Conservation (phyloP, 2,888 invertebrate genomes). For the Leptodirus hochenwartii region DNA sequence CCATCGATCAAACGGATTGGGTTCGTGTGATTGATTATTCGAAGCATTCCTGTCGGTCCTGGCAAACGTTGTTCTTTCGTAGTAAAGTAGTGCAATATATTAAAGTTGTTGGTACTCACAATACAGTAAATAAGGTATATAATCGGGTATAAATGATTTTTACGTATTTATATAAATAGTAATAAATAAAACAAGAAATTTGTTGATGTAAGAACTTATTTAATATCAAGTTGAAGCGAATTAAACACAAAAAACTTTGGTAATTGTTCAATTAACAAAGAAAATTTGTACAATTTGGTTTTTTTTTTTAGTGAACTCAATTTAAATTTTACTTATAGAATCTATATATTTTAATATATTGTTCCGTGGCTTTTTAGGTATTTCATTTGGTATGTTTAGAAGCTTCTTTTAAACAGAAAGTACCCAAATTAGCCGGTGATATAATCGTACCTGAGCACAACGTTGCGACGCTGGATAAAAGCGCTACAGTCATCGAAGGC, state of each 20-base stretch:
- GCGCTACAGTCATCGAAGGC: slow-evolving; percentile 91
- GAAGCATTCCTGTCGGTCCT: slow-evolving; percentile 82
- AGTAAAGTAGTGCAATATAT: slow-evolving; percentile 75
- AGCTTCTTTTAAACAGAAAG: slow-evolving; percentile 63
- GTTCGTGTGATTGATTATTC: slow-evolving; percentile 84
- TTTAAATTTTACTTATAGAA: slow-evolving; percentile 1
- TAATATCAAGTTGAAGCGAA: not conserved
- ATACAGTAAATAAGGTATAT: slow-evolving; percentile 76
- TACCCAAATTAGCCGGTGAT: slow-evolving; percentile 58
- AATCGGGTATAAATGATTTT: slow-evolving; percentile 1
- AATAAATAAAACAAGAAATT: not conserved
- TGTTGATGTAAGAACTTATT: not conserved
- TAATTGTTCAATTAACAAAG: not conserved
- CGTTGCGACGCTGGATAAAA: slow-evolving; percentile 77
- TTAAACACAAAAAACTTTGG: not conserved
- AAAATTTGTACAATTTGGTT: slow-evolving; percentile 1
- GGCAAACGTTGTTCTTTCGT: slow-evolving; percentile 89
- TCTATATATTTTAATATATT: slow-evolving; percentile 7
- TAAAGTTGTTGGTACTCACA: slow-evolving; percentile 75
- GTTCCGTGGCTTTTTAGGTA: slow-evolving; percentile 29
- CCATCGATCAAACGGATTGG: slow-evolving; percentile 93
- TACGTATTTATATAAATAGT: not conserved
- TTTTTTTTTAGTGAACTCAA: not conserved
- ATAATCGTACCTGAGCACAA: slow-evolving; percentile 70
- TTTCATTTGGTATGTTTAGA: slow-evolving; percentile 91